Evolutionary conservation across 2,888 invertebrate species (phyloP), one percentile per base, ranked within the genome.

Genomic region (Argyra leucocephala): DNA sequence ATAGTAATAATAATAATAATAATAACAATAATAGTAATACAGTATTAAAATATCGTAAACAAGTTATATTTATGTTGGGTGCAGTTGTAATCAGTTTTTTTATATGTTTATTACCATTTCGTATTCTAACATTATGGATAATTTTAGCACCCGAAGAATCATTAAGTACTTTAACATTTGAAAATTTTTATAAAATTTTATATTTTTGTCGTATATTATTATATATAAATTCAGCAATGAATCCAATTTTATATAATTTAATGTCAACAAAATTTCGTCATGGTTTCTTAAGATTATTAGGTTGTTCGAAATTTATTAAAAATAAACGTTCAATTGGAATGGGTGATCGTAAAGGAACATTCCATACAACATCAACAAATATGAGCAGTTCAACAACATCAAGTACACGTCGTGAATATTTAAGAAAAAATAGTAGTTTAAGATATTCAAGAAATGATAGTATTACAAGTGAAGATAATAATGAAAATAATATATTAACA

Each of bases 51-150:
- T 89, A 90, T 74, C 84, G 90, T 64, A 90, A 88, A 72, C 90
- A 90, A 82, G 87, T 93, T 26, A 91, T 94, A 58, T 81, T 92
- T 64, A 94, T 94, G 94, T 81, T 95, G 37, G 91, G 90, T 9
- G 90, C 93, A 0, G 94, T 95, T 0, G 93, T 95, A 0, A 77
- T 93, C 31, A 91, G 92, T 63, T 96, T 96, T 80, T 96, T 96
- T 78, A 80, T 94, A 64, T 95, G 94, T 75, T 83, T 96, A 60
- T 80, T 96, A 67, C 96, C 96, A 0, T 93, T 95, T 78, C 86
- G 93, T 69, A 90, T 93, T 2, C 83, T 96, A 61, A 93, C 90
- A 0, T 80, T 96, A 61, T 94, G 92, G 91, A 88, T 93, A 67
- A 89, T 95, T 65, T 84, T 90, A 66, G 88, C 88, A 61, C 88